Conservation (phyloP, 2,888 invertebrate genomes). For the Stenichneumon culpator region DNA sequence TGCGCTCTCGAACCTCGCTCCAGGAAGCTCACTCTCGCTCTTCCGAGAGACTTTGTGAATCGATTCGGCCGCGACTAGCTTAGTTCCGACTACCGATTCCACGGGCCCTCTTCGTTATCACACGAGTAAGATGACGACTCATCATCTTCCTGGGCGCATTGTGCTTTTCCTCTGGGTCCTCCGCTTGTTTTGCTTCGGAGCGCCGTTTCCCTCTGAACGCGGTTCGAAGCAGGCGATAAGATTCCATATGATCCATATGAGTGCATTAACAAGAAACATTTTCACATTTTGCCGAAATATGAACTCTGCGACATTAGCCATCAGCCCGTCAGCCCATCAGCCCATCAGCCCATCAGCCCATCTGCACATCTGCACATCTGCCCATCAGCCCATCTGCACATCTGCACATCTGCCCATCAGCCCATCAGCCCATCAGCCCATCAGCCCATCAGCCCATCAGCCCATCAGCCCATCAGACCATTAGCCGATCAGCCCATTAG, state of each 20-base stretch:
- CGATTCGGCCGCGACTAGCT: neutral
- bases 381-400: too few relatives aligned
- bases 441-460: too few relatives aligned
- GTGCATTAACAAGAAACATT: too few relatives aligned
- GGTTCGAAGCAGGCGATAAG: neutral
- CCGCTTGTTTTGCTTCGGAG: neutral
- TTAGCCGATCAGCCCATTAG: too few relatives aligned
- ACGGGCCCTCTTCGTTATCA: constrained; percentile 29
- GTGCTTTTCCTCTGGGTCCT: neutral
- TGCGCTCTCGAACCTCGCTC: constrained; percentile 30
- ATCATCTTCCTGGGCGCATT: neutral
- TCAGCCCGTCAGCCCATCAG: too few relatives aligned
- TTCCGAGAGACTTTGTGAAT: constrained; percentile 19
- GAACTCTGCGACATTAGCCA: too few relatives aligned
- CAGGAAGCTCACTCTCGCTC: neutral
- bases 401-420: too few relatives aligned
- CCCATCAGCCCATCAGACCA: too few relatives aligned
- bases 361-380: too few relatives aligned
- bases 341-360: too few relatives aligned
- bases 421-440: too few relatives aligned
- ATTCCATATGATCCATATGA: neutral
- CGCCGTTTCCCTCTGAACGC: neutral
- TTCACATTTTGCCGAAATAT: too few relatives aligned
- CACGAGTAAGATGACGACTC: constrained; percentile 1
- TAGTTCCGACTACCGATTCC: constrained; percentile 12